Percentiles rank a stretch among this genome's conserved stretches.
Conservation (phyloP, 2,797 vertebrate species). For the Pogonophryne albipinna region DNA sequence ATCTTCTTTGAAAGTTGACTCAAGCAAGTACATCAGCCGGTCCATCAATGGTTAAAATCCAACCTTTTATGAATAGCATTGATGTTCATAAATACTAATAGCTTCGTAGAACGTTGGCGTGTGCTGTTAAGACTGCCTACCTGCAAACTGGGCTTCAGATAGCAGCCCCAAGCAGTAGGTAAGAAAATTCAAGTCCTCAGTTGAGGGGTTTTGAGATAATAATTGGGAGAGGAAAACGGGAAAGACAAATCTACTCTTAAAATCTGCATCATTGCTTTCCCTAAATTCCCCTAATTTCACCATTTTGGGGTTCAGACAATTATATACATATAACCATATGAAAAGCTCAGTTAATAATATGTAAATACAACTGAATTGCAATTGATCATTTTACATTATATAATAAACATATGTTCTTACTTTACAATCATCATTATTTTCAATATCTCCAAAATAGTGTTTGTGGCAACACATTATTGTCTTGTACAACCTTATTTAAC, state of each 20-base stretch:
- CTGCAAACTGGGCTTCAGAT: not conserved
- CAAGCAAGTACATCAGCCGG: not conserved
- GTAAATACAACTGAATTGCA: too few relatives aligned
- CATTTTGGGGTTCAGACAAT: not conserved
- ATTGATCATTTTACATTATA: not conserved
- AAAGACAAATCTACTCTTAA: not conserved
- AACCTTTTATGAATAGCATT: not conserved
- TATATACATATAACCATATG: not conserved
- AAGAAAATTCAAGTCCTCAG: not conserved
- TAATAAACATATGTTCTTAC: too few relatives aligned
- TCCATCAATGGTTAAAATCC: not conserved
- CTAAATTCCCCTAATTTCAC: not conserved
- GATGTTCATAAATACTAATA: conserved; percentile 12
- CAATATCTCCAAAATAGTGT: too few relatives aligned
- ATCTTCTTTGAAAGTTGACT: not conserved
- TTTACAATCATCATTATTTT: too few relatives aligned
- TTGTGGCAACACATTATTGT: not conserved
- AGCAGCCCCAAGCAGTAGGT: not conserved
- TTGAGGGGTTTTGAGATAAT: not conserved
- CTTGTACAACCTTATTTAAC: not conserved
- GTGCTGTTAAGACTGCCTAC: not conserved
- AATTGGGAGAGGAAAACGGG: not conserved
- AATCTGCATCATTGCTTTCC: not conserved
- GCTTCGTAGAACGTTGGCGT: not conserved
- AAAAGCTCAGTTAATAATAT: not conserved